Evolutionary conservation across 1,140 invertebrate species (phyloP).

Genomic region (Daktulosphaira vitifoliae): DNA sequence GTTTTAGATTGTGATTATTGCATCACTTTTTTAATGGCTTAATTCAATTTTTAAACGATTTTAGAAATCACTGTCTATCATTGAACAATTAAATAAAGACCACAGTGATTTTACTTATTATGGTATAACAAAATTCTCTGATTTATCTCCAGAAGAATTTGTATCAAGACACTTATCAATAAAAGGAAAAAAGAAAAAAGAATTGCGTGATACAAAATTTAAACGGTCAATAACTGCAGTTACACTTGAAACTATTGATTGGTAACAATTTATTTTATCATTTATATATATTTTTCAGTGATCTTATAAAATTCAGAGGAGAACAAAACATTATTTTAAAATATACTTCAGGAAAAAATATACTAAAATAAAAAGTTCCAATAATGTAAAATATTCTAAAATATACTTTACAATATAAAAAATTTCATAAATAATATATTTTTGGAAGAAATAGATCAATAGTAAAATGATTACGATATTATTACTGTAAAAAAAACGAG

Average conservation of each 20-base stretch:
- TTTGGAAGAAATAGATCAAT: too few relatives aligned
- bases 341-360: too few relatives aligned
- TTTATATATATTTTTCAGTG: constrained; percentile 9
- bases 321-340: too few relatives aligned
- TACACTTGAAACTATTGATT: constrained; percentile 34
- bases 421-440: too few relatives aligned
- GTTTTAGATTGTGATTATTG: too few relatives aligned
- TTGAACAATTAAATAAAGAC: constrained; percentile 37
- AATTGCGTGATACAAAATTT: constrained; percentile 33
- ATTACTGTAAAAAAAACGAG: too few relatives aligned
- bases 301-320: too few relatives aligned
- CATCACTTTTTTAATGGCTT: too few relatives aligned
- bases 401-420: too few relatives aligned
- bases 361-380: too few relatives aligned
- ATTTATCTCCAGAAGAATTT: constrained; percentile 65
- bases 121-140: constrained; percentile 64
- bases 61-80: background rate
- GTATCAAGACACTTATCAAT: constrained; percentile 46
- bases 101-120: constrained; percentile 49
- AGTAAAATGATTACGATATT: too few relatives aligned
- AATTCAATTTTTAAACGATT: background rate
- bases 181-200: constrained; percentile 38
- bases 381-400: too few relatives aligned
- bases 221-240: constrained; percentile 29
- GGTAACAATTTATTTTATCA: constrained; percentile 14